Evolutionary conservation across 1,140 invertebrate species (phyloP), one percentile per base, ranked within the genome.

Genomic region (Lysiphlebus fabarum): DNA sequence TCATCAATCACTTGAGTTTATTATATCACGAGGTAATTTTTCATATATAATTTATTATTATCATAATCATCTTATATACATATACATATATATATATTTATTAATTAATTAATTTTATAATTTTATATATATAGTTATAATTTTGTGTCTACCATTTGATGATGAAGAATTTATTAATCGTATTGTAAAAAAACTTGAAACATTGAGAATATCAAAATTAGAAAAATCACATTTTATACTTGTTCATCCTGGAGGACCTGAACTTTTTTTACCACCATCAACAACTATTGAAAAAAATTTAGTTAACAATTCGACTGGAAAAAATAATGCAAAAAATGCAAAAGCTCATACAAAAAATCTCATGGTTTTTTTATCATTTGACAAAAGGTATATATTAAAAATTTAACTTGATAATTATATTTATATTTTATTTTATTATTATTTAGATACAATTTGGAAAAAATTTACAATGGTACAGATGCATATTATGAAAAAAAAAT

Each of bases 91-190:
- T 54, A 42, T 6, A 4, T 11, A 17, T 41, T 33, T 14, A 26
- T 6, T 9, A 40, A 42, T 53, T 6, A 12, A 7, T 47, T 47
- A 50, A 10, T 26, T 12, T n/a, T 26, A 42, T 43, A 33, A 43
- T 33, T 14, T 53, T 40, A 45, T 37, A 6, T 26, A 40, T 14
- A 62, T 14, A 59, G 57, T 67, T 0, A 74, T 77, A 33, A 67
- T 81, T 2, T 65, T 82, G 5, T 82, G 79, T 58, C 63, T 80
- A 49, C 80, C 80, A 17, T 56, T 76, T 53, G 71, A 76, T 41
- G 72, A 75, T 38, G 68, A 63, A 33, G 55, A 74, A 17, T 69
- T 75, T 12, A 70, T 71, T 8, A 70, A 68, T 26, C 67, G 68
- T 10, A 73, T 77, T 1, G 67, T 79, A 8, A 61, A 60, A 36